phyloP scores from a whole-genome alignment of 2,888 invertebrate species.

The Chloroclystis v-ata region DNA sequence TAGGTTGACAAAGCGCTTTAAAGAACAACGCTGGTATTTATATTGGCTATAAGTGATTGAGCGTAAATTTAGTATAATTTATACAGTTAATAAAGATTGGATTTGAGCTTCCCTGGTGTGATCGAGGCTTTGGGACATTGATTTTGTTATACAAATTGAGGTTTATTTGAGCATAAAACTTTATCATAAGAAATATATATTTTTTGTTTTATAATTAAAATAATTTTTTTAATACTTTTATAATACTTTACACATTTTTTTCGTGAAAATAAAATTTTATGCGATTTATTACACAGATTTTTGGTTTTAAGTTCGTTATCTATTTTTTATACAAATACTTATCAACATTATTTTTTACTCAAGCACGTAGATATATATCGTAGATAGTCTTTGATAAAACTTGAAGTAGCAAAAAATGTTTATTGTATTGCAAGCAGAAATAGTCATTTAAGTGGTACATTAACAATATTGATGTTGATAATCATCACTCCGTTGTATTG shows the following conservation, averaged over 20 bases:
- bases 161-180: no score
- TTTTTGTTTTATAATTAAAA: no score
- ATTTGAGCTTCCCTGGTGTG: conserved; percentile 32
- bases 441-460: conserved; percentile 16
- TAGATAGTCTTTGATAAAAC: not conserved
- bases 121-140: not conserved
- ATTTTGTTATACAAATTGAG: not conserved
- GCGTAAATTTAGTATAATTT: conserved; percentile 64
- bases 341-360: no score
- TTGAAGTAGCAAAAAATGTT: conserved; percentile 1
- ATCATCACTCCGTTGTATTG: conserved; percentile 26
- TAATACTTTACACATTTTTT: no score
- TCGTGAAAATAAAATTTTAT: no score
- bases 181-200: no score
- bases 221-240: no score
- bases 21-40: conserved; percentile 66
- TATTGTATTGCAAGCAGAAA: not conserved
- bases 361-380: no score
- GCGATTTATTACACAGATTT: no score
- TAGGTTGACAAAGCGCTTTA: conserved; percentile 75
- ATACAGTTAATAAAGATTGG: conserved; percentile 67
- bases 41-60: conserved; percentile 73
- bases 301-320: no score
- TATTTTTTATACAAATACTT: no score
- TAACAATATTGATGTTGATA: conserved; percentile 15